phyloP scores from a whole-genome alignment of 2,113 vertebrate species.

The Motacilla alba region DNA sequence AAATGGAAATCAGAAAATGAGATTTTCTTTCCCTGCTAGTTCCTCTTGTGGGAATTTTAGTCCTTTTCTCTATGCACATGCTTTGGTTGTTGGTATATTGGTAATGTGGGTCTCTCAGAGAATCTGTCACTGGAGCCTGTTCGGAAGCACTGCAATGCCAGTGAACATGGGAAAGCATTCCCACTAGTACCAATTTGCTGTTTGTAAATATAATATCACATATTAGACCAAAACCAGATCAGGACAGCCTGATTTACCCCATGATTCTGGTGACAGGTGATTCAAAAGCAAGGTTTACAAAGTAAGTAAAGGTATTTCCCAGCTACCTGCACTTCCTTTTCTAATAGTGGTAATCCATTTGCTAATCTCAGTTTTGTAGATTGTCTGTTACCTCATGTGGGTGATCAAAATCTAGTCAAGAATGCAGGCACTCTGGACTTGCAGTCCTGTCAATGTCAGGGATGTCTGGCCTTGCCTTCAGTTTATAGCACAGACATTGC shows the following conservation, averaged over 20 bases:
- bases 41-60: not conserved
- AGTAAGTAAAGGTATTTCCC: not conserved
- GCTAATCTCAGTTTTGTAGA: not conserved
- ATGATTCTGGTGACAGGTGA: not conserved
- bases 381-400: not conserved
- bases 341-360: not conserved
- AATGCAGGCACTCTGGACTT: not conserved
- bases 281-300: not conserved
- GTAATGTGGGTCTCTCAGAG: not conserved
- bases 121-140: not conserved
- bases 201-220: not conserved
- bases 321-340: not conserved
- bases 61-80: not conserved
- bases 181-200: not conserved
- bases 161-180: not conserved
- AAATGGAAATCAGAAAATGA: not conserved
- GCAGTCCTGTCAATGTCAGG: not conserved
- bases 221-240: not conserved
- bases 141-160: not conserved
- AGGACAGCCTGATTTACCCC: not conserved
- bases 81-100: not conserved
- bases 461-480: not conserved
- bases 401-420: not conserved
- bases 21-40: not conserved
- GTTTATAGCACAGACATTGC: not conserved